These are phyloP conservation scores for Vulpes vulpes DNA, from an alignment of 2,113 vertebrate species.

Conservation along the genomic window DNA sequence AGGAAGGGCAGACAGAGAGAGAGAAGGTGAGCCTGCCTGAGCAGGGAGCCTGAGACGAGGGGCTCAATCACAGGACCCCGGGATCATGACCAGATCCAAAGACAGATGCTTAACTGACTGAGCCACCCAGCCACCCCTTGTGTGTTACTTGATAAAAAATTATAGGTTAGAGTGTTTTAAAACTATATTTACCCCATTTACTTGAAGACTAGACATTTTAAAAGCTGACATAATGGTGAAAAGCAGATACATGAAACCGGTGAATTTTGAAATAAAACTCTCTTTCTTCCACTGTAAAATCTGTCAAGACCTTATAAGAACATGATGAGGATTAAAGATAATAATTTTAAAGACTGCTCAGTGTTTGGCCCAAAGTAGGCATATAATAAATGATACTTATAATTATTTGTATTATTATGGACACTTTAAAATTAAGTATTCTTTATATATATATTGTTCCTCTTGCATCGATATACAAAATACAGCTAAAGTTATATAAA, in stretches of 20 bases:
- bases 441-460: neutral
- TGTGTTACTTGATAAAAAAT: neutral
- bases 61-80: neutral
- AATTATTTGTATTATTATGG: neutral
- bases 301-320: neutral
- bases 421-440: neutral
- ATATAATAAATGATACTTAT: neutral
- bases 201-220: neutral
- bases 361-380: neutral
- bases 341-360: neutral
- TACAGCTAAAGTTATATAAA: neutral
- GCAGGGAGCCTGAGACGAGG: neutral
- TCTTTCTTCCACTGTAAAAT: neutral
- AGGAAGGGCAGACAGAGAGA: neutral
- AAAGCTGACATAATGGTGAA: neutral
- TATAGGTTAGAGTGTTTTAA: neutral
- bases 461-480: neutral
- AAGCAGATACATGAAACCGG: neutral
- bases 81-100: neutral
- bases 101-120: neutral
- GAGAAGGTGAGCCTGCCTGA: neutral
- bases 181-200: neutral
- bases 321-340: neutral
- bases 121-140: neutral
- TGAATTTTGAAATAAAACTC: neutral